Percentiles rank a stretch among this genome's conserved stretches.
phyloP scores from a whole-genome alignment of 2,888 invertebrate genomes.

The Athalia circularis region DNA sequence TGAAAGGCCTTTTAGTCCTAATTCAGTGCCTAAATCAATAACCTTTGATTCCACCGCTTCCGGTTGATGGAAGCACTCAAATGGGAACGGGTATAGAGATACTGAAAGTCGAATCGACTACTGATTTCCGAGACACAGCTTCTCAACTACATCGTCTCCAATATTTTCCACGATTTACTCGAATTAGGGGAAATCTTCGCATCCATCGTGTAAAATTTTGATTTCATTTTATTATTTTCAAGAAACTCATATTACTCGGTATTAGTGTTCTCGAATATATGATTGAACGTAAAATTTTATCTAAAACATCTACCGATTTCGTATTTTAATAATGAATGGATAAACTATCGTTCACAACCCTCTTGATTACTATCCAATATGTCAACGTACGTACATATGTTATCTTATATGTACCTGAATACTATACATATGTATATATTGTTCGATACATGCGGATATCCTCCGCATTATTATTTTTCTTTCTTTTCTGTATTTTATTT shows the following conservation, averaged over 20 bases:
- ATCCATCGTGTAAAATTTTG: slow-evolving; percentile 1
- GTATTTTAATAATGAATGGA: slow-evolving; percentile 30
- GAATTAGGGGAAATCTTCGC: slow-evolving; percentile 17
- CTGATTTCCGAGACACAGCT: slow-evolving; percentile 33
- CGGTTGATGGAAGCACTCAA: slow-evolving; percentile 47
- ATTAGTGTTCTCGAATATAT: no score
- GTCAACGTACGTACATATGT: neutral
- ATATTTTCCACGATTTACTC: slow-evolving; percentile 7
- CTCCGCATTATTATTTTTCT: no score
- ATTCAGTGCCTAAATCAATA: slow-evolving; percentile 72
- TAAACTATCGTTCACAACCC: neutral
- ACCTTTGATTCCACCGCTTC: slow-evolving; percentile 45
- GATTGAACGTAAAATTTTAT: no score
- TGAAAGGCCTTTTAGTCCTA: slow-evolving; percentile 72
- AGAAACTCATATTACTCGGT: no score
- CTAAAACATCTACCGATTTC: neutral
- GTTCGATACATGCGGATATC: no score
- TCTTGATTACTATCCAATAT: slow-evolving; percentile 6
- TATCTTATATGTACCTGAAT: no score
- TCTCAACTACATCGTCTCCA: neutral
- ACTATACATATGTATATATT: no score
- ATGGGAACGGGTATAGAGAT: slow-evolving; percentile 30
- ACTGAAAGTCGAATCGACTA: slow-evolving; percentile 16
- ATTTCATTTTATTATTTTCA: slow-evolving; percentile 5
- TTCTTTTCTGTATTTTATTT: neutral